Evolutionary conservation across 1,140 invertebrate genomes (phyloP).

Genomic region (Gryon sp.): DNA sequence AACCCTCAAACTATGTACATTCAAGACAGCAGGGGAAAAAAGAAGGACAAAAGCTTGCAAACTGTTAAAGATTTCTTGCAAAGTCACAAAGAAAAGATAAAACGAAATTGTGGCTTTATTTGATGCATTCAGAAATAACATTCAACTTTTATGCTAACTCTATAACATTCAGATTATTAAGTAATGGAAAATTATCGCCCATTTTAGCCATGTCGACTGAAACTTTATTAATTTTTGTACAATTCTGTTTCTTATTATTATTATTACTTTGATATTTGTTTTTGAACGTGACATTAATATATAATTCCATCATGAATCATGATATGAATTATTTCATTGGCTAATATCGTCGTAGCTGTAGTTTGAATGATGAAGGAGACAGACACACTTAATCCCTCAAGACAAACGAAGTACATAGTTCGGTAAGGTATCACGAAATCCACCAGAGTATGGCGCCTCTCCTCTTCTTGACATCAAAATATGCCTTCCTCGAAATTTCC

Average conservation of each 20-base stretch:
- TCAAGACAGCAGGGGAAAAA: background rate
- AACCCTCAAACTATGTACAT: conserved; percentile 4
- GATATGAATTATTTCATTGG: conserved; percentile 7
- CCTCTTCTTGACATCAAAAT: conserved; percentile 39
- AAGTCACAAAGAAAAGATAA: too few relatives aligned
- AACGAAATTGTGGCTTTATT: too few relatives aligned
- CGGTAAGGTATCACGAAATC: conserved; percentile 31
- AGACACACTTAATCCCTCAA: conserved; percentile 40
- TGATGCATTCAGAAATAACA: too few relatives aligned
- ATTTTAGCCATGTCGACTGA: too few relatives aligned
- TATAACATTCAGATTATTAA: too few relatives aligned
- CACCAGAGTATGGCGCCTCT: conserved; percentile 10
- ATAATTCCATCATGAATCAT: background rate
- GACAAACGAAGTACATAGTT: conserved; percentile 23
- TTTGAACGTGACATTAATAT: too few relatives aligned
- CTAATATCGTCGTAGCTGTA: conserved; percentile 11
- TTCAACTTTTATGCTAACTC: too few relatives aligned
- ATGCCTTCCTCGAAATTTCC: conserved; percentile 40
- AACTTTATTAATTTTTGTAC: too few relatives aligned
- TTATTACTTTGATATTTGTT: too few relatives aligned
- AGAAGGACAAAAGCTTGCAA: background rate
- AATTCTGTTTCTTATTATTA: too few relatives aligned
- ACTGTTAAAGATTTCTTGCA: background rate
- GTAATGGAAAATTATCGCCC: too few relatives aligned
- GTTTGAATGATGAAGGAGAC: conserved; percentile 28